phyloP scores from a whole-genome alignment of 2,113 vertebrate species.

The Myanophis thanlyinensis region DNA sequence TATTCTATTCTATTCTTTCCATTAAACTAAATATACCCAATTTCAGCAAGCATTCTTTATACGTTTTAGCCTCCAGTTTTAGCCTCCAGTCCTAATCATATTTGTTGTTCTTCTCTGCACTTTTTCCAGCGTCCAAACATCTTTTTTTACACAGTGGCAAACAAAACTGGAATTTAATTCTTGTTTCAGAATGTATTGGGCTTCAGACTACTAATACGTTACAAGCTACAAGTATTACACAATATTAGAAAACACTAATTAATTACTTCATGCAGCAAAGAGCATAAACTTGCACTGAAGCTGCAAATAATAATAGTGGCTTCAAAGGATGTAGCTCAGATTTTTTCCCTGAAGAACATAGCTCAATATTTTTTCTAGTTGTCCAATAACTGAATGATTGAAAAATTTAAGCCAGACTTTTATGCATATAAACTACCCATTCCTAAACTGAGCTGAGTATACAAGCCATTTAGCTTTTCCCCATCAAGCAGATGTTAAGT shows the following conservation, averaged over 20 bases:
- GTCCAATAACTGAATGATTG: not conserved
- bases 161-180: not conserved
- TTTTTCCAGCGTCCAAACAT: too few species aligned
- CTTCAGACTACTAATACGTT: slow-evolving; percentile 14
- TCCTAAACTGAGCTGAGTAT: not conserved
- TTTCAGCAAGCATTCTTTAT: too few species aligned
- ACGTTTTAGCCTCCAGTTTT: too few species aligned
- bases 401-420: not conserved
- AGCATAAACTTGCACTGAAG: not conserved
- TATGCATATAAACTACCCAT: not conserved
- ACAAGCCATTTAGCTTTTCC: not conserved
- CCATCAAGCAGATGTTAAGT: not conserved
- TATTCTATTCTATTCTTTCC: too few species aligned
- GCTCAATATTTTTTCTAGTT: not conserved
- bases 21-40: too few species aligned
- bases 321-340: not conserved
- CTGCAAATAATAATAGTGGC: not conserved
- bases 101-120: too few species aligned
- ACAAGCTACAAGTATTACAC: not conserved
- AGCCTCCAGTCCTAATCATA: too few species aligned
- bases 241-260: not conserved
- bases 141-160: too few species aligned
- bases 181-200: slow-evolving; percentile 31
- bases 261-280: not conserved
- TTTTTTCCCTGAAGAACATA: not conserved